Evolutionary conservation across 2,888 invertebrate species (phyloP), one percentile per base, ranked within the genome.

Genomic region (Leucophenga maculata): DNA sequence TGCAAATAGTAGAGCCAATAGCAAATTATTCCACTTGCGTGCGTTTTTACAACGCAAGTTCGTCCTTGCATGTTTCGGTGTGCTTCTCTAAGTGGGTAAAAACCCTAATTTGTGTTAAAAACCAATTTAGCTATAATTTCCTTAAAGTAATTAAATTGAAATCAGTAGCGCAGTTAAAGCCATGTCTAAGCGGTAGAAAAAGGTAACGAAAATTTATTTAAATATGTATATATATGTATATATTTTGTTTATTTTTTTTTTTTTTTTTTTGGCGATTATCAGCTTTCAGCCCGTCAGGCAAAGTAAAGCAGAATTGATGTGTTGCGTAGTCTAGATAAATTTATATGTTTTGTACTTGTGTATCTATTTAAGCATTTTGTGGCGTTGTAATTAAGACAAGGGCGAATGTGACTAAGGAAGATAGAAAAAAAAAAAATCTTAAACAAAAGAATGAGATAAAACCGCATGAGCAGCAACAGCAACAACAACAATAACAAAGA

Each of bases 61-160:
- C 22, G 26, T 26, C 31, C n/a, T 57, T 57, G 14, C 14, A 57
- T 1, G 6, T 13, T 6, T 26, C 2, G 9, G 31, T 57, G 6
- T 57, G 14, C 14, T 13, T 22, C 14, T 57, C 31, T 2, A 6
- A 44, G 32, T 44, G 20, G n/a, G 18, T 22, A 64, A 64, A 46
- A 18, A 64, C 22, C 18, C 68, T 64, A 68, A 68, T 68, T 68
- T 68, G 55, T 68, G 46, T 68, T 54, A 68, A 75, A 73, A 75
- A 75, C 75, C 73, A 73, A 73, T 75, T 75, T 75, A 26, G 50
- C 67, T 73, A 73, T 75, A 75, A 75, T 75, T 75, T 75, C 75
- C 75, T 75, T 71, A 73, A 75, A 73, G 75, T 75, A 75, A 75
- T 75, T 75, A 75, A 75, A 75, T 75, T 75, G 73, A 68, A 75